Conservation (phyloP, 2,797 vertebrate species). For the Australoheros facetus region DNA sequence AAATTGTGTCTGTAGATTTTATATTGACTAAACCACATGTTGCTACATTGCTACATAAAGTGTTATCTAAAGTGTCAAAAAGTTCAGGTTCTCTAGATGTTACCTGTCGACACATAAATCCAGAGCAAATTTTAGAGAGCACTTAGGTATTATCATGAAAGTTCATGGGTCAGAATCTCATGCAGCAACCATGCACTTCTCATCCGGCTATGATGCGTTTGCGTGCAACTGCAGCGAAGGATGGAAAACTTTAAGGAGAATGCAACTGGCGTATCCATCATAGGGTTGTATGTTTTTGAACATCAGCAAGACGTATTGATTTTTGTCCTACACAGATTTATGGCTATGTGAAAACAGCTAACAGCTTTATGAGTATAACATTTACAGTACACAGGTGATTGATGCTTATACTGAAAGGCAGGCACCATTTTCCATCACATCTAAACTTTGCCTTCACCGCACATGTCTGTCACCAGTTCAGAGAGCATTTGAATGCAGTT, state of each 20-base stretch:
- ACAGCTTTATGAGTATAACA: conserved; percentile 65
- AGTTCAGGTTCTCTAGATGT: background rate
- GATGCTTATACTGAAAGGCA: conserved; percentile 66
- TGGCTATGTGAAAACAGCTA: conserved; percentile 62
- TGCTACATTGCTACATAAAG: background rate
- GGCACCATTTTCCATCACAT: conserved; percentile 71
- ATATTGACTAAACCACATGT: background rate
- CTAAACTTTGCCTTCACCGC: conserved; percentile 69
- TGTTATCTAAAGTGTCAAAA: background rate
- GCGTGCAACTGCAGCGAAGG: conserved; percentile 30
- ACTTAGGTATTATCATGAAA: conserved; percentile 18
- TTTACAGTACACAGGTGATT: conserved; percentile 73
- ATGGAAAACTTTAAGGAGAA: conserved; percentile 54
- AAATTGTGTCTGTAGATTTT: background rate
- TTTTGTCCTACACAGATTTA: conserved; percentile 63
- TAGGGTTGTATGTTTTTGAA: conserved; percentile 65
- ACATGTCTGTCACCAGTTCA: conserved; percentile 70
- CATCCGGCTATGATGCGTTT: conserved; percentile 44
- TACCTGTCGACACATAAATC: conserved; percentile 22
- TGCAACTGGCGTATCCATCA: conserved; percentile 52
- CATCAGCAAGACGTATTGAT: conserved; percentile 68
- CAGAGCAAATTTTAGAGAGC: conserved; percentile 17
- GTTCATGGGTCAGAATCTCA: conserved; percentile 47
- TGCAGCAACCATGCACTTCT: conserved; percentile 34
- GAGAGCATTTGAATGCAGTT: conserved; percentile 63